Conservation (phyloP, 1,140 invertebrate genomes). For the Ceratina japonica region DNA sequence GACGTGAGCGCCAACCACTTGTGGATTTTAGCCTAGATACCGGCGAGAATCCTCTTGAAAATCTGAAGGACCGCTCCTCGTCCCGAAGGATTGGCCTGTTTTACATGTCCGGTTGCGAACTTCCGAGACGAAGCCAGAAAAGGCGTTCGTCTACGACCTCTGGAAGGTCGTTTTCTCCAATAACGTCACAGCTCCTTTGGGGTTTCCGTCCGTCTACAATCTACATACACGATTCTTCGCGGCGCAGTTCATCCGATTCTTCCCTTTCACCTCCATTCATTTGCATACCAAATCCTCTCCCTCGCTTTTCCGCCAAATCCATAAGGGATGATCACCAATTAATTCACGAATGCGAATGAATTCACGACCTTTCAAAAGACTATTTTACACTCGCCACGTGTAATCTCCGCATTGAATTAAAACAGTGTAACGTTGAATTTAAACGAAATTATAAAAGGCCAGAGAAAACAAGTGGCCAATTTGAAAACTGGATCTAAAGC, state of each 20-base stretch:
- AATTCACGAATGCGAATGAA: no score
- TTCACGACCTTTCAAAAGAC: no score
- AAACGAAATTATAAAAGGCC: no score
- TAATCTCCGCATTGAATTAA: no score
- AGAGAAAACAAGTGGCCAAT: background rate
- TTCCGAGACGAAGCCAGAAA: constrained; percentile 50
- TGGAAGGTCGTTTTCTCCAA: constrained; percentile 64
- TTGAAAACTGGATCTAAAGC: background rate
- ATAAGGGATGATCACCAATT: no score
- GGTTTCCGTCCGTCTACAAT: constrained; percentile 41
- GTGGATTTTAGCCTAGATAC: constrained; percentile 37
- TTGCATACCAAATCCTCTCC: no score
- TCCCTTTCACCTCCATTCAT: no score
- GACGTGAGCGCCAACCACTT: constrained; percentile 24
- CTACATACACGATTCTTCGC: no score
- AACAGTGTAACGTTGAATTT: no score
- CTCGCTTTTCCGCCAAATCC: no score
- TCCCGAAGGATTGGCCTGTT: background rate
- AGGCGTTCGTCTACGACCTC: constrained; percentile 52
- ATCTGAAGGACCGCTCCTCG: background rate
- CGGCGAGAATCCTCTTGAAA: background rate
- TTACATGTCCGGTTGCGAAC: constrained; percentile 34
- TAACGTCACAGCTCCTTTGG: constrained; percentile 41
- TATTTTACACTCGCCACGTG: no score
- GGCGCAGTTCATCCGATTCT: background rate